phyloP scores from a whole-genome alignment of 2,888 invertebrate genomes.

The Cabera pusaria region DNA sequence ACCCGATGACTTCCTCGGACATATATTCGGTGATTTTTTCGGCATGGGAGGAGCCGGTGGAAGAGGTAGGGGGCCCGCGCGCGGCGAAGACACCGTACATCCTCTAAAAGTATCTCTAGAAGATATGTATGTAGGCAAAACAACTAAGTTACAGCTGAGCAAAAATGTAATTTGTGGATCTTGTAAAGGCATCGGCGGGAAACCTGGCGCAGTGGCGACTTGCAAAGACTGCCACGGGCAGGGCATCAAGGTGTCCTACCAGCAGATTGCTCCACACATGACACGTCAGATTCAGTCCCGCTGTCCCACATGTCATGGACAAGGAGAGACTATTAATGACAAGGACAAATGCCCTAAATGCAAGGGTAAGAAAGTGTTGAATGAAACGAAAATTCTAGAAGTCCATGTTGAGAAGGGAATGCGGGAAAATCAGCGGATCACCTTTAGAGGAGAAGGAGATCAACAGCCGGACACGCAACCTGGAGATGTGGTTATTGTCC shows the following conservation, averaged over 20 bases:
- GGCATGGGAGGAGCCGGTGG: constrained; percentile 83
- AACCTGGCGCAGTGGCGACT: constrained; percentile 85
- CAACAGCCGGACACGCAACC: constrained; percentile 93
- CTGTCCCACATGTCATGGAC: constrained; percentile 86
- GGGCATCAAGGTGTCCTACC: constrained; percentile 88
- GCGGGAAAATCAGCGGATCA: constrained; percentile 93
- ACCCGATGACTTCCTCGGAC: constrained; percentile 87
- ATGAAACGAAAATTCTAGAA: constrained; percentile 92
- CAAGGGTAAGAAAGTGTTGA: constrained; percentile 91
- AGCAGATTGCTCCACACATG: constrained; percentile 87
- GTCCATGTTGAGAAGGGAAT: constrained; percentile 96
- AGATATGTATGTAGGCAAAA: constrained; percentile 95
- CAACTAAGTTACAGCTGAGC: constrained; percentile 90
- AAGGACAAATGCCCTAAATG: constrained; percentile 93
- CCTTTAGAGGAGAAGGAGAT: constrained; percentile 94
- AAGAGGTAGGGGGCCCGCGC: constrained; percentile 80
- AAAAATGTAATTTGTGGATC: constrained; percentile 91
- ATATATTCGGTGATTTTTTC: constrained; percentile 84
- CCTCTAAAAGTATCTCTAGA: constrained; percentile 93
- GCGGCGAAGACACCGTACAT: constrained; percentile 93
- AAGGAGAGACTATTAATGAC: constrained; percentile 90
- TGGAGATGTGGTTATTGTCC: constrained; percentile 94
- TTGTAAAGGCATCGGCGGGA: constrained; percentile 91
- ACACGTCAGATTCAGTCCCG: constrained; percentile 85
- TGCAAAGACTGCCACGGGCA: constrained; percentile 91